phyloP scores from a whole-genome alignment of 2,797 vertebrate genomes.

The Gallinago stenura region DNA sequence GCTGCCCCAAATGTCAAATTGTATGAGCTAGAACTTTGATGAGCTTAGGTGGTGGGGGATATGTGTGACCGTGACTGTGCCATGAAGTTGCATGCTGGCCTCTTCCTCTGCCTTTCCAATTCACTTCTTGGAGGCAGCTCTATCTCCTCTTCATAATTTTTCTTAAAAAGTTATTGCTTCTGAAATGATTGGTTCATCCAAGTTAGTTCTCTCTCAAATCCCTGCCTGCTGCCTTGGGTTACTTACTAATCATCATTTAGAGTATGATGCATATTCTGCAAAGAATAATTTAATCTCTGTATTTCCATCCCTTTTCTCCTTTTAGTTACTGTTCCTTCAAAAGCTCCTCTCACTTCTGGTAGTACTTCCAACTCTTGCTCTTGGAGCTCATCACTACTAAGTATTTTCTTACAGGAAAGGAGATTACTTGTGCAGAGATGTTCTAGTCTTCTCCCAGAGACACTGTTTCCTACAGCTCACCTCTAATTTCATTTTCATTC shows the following conservation, averaged over 20 bases:
- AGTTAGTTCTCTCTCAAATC: neutral
- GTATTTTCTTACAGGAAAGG: neutral
- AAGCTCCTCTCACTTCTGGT: neutral
- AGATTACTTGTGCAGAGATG: neutral
- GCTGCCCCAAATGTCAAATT: neutral
- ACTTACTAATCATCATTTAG: neutral
- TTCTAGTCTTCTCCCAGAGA: neutral
- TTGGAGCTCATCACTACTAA: neutral
- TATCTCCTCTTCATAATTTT: neutral
- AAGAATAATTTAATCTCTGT: neutral
- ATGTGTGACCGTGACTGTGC: fast-evolving
- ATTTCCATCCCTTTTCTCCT: neutral
- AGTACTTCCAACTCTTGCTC: neutral
- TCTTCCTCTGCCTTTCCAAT: neutral
- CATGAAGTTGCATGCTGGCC: neutral
- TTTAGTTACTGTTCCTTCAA: neutral
- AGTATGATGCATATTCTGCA: neutral
- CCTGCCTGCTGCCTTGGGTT: neutral
- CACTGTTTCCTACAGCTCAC: neutral
- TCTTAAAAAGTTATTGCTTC: neutral
- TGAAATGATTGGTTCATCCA: neutral
- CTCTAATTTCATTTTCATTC: neutral
- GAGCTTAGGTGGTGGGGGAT: neutral
- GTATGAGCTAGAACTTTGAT: neutral
- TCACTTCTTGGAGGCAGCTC: neutral